Evolutionary conservation across 2,113 vertebrate genomes (phyloP), one percentile per base, ranked within the genome.

Genomic region (Pithys albifrons): DNA sequence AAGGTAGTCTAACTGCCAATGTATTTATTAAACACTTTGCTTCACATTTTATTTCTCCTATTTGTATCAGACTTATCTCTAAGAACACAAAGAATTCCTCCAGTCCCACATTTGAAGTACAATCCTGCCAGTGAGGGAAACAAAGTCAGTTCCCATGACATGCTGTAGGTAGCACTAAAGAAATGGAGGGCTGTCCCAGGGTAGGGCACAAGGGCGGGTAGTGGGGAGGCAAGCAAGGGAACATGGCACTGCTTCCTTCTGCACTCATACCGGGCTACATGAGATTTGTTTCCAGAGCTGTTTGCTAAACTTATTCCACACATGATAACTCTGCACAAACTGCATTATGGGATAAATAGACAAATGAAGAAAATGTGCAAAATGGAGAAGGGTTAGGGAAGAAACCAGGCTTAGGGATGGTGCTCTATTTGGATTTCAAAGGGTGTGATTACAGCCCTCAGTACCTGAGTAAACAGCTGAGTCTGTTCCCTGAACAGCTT

Each of bases 401-500:
- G 70, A 65, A 74, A 86, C 37, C 20, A 31, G 29, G 46, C 66
- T 77, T 72, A 94, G 76, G 39, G 57, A 64, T 59, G 52, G 35
- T 46, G 24, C 9, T 41, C n/a, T 55, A 8, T 4, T 19, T 55
- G 66, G 85, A 73, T 80, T 70, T 94, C 74, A 91, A 23, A 46
- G 73, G 41, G 48, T 69, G 49, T 1, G 2, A 77, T 37, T 71
- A 62, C 17, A 85, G 89, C 48, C 51, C 46, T 88, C 77, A 84
- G 46, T 97, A 97, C 97, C 97, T 97, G 97, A 96, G 77, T 41
- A 66, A 79, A 93, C 52, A 88, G 96, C 76, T 3, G 91, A 91
- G 66, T 91, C 93, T 10, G 16, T 54, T 62, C 95, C 91, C 83
- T 77, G 93, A 80, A 64, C 2, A 1, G 33, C 37, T 91, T 58